A percentile compares a stretch with the other conserved stretches of the same genome.
phyloP scores from a whole-genome alignment of 2,113 vertebrate species.

The Abramis brama region DNA sequence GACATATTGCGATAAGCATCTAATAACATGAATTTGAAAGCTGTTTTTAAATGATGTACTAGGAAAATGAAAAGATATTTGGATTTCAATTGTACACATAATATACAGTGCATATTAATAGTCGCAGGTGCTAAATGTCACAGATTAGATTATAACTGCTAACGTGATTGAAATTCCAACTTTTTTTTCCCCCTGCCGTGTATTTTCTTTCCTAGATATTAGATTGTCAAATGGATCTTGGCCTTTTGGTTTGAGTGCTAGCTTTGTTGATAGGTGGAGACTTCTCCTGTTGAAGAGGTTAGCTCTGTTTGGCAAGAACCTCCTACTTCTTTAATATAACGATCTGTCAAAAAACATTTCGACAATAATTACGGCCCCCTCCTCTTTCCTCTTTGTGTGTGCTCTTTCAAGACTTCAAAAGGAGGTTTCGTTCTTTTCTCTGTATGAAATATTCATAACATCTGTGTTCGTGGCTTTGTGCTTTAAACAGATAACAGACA shows the following conservation, averaged over 20 bases:
- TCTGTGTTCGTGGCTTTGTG: constrained; percentile 72
- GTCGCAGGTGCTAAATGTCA: constrained; percentile 36
- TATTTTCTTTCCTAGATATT: constrained; percentile 39
- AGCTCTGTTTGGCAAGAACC: constrained; percentile 72
- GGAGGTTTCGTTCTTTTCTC: constrained; percentile 63
- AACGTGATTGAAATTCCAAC: not conserved
- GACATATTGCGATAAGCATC: constrained; percentile 25
- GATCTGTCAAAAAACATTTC: constrained; percentile 74
- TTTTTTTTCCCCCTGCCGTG: not conserved
- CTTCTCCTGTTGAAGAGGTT: constrained; percentile 67
- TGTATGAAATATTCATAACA: constrained; percentile 76
- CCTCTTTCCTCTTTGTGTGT: constrained; percentile 68
- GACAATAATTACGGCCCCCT: constrained; percentile 74
- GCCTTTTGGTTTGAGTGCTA: constrained; percentile 64
- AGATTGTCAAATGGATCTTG: constrained; percentile 69
- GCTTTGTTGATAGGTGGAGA: constrained; percentile 72
- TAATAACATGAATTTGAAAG: constrained; percentile 38
- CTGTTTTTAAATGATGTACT: constrained; percentile 6
- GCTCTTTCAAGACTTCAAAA: constrained; percentile 74
- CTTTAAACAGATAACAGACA: constrained; percentile 67
- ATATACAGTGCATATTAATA: constrained; percentile 33
- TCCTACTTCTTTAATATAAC: constrained; percentile 74
- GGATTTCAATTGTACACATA: constrained; percentile 29
- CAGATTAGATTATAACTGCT: constrained; percentile 1
- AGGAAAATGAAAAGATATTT: constrained; percentile 28